These are phyloP conservation scores for Malurus leucopterus DNA, from an alignment of 2,797 vertebrate genomes.

Conservation along the genomic window DNA sequence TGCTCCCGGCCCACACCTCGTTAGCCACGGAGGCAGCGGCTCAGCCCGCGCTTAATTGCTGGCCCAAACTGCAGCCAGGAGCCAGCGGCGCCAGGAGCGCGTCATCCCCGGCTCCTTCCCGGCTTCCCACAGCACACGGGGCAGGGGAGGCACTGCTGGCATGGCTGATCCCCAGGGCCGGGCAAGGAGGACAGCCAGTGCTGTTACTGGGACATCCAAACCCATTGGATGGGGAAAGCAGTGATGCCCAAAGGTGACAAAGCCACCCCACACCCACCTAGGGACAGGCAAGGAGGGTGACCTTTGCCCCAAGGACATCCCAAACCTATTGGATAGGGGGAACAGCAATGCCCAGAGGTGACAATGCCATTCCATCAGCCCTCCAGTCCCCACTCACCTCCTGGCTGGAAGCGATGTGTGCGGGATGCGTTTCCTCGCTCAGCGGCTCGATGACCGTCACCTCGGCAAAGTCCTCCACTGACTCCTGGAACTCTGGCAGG, in stretches of 20 bases:
- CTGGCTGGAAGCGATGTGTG: neutral
- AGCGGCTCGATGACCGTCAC: slow-evolving; percentile 68
- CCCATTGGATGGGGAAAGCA: fast-evolving
- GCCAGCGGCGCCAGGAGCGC: neutral
- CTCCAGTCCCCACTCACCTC: slow-evolving; percentile 54
- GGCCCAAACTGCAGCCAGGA: neutral
- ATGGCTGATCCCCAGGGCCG: fast-evolving
- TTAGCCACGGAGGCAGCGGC: neutral
- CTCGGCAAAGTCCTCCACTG: slow-evolving; percentile 71
- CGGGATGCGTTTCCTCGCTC: slow-evolving; percentile 15
- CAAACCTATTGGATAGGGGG: neutral
- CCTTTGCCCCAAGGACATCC: neutral
- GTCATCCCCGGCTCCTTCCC: neutral
- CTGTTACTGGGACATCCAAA: neutral
- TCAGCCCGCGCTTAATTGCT: neutral
- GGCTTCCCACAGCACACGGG: neutral
- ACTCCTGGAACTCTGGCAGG: slow-evolving; percentile 81
- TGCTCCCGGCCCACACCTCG: slow-evolving; percentile 8
- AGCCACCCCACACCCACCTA: too few species aligned
- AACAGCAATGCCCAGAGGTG: fast-evolving
- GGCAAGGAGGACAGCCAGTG: fast-evolving
- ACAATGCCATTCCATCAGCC: neutral
- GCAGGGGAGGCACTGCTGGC: neutral
- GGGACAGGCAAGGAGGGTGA: fast-evolving
- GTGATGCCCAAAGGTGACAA: fast-evolving